phyloP scores from a whole-genome alignment of 1,140 invertebrate species.

The Gyrodactylus salaris region DNA sequence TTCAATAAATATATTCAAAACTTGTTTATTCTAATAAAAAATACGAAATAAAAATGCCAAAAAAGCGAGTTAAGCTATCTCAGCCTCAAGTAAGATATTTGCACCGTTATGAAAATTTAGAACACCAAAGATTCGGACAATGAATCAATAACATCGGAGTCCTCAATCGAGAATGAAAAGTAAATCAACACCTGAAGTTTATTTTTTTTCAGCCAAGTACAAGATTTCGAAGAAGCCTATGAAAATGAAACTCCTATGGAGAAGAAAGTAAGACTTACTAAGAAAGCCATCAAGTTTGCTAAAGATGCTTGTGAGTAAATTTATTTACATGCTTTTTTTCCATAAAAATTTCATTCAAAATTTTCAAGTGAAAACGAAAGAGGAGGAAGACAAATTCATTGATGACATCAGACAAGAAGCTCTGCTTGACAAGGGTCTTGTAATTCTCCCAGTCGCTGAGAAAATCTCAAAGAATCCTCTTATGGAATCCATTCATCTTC shows the following conservation, averaged over 20 bases:
- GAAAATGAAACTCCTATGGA: background rate
- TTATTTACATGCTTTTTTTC: too few species aligned
- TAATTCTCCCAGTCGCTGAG: background rate
- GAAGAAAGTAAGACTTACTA: background rate
- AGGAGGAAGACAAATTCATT: background rate
- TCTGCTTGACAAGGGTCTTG: background rate
- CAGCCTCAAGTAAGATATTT: background rate
- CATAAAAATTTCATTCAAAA: too few species aligned
- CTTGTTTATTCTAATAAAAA: background rate
- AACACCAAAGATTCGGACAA: background rate
- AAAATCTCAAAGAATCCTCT: background rate
- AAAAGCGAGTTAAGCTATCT: background rate
- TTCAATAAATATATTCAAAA: too few species aligned
- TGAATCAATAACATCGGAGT: background rate
- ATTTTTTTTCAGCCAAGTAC: too few species aligned
- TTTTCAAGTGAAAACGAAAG: background rate
- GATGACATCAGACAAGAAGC: background rate
- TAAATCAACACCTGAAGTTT: background rate
- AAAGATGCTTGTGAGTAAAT: background rate
- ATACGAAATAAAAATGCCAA: background rate
- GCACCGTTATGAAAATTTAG: background rate
- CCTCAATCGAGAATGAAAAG: background rate
- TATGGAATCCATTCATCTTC: background rate
- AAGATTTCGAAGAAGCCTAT: background rate
- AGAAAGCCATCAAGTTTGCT: background rate